Evolutionary conservation across 2,113 vertebrate species (phyloP).

Genomic region (Phrynosoma blainvillii): DNA sequence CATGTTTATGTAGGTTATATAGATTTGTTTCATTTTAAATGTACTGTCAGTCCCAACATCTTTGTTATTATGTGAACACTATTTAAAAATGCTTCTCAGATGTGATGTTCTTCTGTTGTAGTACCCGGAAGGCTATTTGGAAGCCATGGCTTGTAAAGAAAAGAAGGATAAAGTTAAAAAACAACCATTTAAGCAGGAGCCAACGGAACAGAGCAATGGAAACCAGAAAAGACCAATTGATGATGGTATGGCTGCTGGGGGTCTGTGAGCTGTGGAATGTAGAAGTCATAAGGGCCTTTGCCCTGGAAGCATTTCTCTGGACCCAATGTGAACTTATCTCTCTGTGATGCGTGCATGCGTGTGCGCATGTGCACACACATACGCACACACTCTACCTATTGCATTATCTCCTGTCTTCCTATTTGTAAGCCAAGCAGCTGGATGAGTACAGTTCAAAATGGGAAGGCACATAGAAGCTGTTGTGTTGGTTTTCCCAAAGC

Average conservation of each 20-base stretch:
- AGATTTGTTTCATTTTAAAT: background rate
- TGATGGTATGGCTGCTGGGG: constrained; percentile 76
- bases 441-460: background rate
- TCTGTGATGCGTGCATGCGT: too few species aligned
- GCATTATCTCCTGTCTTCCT: background rate
- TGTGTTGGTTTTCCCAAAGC: background rate
- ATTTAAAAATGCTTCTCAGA: constrained; percentile 12
- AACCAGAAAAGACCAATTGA: constrained; percentile 82
- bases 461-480: background rate
- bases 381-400: background rate
- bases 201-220: constrained; percentile 82
- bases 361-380: too few species aligned
- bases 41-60: background rate
- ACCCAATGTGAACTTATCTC: background rate
- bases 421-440: background rate
- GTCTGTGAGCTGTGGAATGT: rapidly evolving
- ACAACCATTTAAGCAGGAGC: constrained; percentile 76
- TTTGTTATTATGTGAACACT: background rate
- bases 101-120: constrained; percentile 63
- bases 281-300: background rate
- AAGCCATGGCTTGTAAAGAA: constrained; percentile 95
- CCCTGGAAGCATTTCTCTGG: background rate
- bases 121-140: constrained; percentile 96
- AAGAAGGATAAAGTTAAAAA: constrained; percentile 89
- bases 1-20: background rate